Evolutionary conservation across 2,888 invertebrate species (phyloP).

Genomic region (Polietes domitor): DNA sequence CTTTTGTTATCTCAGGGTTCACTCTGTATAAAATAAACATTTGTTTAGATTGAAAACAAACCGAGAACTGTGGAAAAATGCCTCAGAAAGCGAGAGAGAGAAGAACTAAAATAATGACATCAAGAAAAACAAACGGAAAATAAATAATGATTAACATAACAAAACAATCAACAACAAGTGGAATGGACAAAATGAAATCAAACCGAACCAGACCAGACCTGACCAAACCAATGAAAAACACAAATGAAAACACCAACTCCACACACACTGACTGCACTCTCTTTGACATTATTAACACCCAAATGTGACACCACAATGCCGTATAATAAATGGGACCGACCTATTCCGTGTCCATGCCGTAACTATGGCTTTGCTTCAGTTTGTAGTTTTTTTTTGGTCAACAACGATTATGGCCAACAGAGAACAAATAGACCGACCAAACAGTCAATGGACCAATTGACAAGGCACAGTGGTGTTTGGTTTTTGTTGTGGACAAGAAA

Average conservation of each 20-base stretch:
- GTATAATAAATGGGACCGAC: constrained; percentile 43
- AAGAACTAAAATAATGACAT: constrained; percentile 51
- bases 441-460: constrained; percentile 20
- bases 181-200: constrained; percentile 42
- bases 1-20: constrained; percentile 33
- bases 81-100: not conserved
- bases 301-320: constrained; percentile 68
- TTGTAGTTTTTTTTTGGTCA: not conserved
- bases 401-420: constrained; percentile 13
- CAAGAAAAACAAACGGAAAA: constrained; percentile 36
- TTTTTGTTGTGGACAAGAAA: too few species aligned
- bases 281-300: constrained; percentile 68
- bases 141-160: constrained; percentile 66
- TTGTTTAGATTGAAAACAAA: constrained; percentile 42
- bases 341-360: not conserved
- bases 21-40: constrained; percentile 60
- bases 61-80: not conserved
- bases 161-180: constrained; percentile 67
- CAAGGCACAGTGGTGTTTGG: not conserved
- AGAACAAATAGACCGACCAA: constrained; percentile 34
- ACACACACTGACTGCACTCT: constrained; percentile 32
- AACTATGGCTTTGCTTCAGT: not conserved
- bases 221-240: constrained; percentile 28
- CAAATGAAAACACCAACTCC: constrained; percentile 12
- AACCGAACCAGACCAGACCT: too few species aligned